Percentiles rank a stretch among this genome's conserved stretches.
These are phyloP conservation scores for Mormyrus proboscirostris DNA, from an alignment of 2,797 vertebrate genomes.

Conservation along the genomic window DNA sequence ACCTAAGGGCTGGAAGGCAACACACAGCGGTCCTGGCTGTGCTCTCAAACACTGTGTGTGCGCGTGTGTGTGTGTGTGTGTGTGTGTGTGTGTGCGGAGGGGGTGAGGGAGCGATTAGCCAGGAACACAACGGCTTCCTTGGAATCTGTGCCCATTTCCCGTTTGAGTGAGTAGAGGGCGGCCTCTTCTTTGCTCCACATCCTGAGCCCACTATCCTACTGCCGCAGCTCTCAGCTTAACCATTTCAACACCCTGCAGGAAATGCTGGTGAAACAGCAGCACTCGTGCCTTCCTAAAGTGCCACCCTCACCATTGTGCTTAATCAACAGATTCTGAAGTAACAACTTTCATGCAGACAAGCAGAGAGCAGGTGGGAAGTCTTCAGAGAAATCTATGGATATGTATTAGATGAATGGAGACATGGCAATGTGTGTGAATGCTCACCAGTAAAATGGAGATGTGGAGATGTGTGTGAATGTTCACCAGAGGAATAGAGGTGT, in stretches of 20 bases:
- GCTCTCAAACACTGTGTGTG: neutral
- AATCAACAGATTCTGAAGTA: slow-evolving; percentile 26
- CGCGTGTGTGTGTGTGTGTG: neutral
- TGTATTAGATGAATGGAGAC: neutral
- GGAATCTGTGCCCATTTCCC: slow-evolving; percentile 67
- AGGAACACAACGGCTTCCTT: slow-evolving; percentile 65
- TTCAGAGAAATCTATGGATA: neutral
- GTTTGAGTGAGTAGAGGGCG: slow-evolving; percentile 50
- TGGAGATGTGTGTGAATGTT: neutral
- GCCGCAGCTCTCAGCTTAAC: slow-evolving; percentile 32
- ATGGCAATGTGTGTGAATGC: neutral
- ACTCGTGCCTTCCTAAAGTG: slow-evolving; percentile 19
- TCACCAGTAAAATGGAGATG: neutral
- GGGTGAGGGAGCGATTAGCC: slow-evolving; percentile 40
- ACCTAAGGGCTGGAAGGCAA: neutral
- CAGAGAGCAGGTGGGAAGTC: neutral
- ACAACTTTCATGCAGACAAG: neutral
- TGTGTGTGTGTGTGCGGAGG: too few relatives aligned
- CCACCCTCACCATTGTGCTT: slow-evolving; percentile 21
- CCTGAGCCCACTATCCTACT: slow-evolving; percentile 56
- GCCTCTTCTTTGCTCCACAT: slow-evolving; percentile 63
- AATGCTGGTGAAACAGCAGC: slow-evolving; percentile 25
- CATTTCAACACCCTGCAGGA: slow-evolving; percentile 40
- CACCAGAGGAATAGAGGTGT: neutral
- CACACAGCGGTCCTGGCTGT: neutral